These are phyloP conservation scores for Drosophila nr. perissopoda DNA, from an alignment of 2,888 invertebrate genomes.

Conservation along the genomic window DNA sequence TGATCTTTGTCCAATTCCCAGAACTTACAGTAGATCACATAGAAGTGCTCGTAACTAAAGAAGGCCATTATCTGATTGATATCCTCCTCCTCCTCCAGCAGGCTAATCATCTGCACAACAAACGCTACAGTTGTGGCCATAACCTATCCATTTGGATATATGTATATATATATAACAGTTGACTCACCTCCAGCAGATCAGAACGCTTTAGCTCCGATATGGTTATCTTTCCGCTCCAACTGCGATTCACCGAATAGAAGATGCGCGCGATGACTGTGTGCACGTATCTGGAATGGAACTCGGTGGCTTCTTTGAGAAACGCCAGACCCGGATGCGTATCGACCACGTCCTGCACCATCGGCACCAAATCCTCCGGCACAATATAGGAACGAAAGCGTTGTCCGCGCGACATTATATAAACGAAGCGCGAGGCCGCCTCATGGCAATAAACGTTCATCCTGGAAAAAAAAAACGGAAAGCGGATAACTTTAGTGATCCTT, in stretches of 20 bases:
- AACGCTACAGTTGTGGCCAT: constrained; percentile 7
- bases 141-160: constrained; percentile 8
- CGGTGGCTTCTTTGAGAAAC: constrained; percentile 98
- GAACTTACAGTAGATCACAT: constrained; percentile 99
- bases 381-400: constrained; percentile 86
- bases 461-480: constrained; percentile 36
- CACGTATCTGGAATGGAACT: constrained; percentile 99
- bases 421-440: constrained; percentile 95
- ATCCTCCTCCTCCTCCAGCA: constrained; percentile 97
- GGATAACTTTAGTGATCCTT: background rate
- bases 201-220: constrained; percentile 95
- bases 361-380: constrained; percentile 96
- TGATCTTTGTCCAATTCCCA: constrained; percentile 99
- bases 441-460: constrained; percentile 93
- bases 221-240: constrained; percentile 97
- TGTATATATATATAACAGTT: background rate
- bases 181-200: constrained; percentile 90
- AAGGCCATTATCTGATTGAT: constrained; percentile 96
- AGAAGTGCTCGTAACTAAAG: constrained; percentile 99
- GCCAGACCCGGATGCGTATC: constrained; percentile 98
- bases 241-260: constrained; percentile 98
- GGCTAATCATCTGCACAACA: constrained; percentile 88
- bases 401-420: constrained; percentile 92
- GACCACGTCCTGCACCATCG: constrained; percentile 98
- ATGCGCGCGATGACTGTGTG: constrained; percentile 99